Evolutionary conservation across 1,140 invertebrate genomes (phyloP).

Genomic region (Probaryconus sp.): DNA sequence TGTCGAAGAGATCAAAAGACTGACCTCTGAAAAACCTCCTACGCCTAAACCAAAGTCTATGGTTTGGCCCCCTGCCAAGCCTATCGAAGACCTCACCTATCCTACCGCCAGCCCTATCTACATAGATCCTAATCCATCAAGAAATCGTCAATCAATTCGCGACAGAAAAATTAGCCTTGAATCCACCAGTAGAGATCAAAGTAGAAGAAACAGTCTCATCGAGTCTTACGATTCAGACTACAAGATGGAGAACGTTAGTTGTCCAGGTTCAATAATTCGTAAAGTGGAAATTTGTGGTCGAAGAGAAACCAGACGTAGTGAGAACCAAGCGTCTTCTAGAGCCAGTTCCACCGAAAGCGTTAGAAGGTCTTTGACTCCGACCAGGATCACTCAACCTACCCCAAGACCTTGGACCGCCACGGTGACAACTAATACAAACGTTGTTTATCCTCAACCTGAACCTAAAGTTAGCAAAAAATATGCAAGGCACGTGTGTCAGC

Average conservation of each 20-base stretch:
- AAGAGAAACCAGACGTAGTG: constrained; percentile 58
- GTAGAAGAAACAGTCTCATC: constrained; percentile 54
- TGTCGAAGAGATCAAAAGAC: constrained; percentile 47
- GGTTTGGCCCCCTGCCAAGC: constrained; percentile 72
- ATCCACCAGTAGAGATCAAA: constrained; percentile 51
- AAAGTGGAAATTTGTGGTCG: constrained; percentile 66
- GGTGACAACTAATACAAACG: constrained; percentile 64
- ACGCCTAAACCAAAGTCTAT: constrained; percentile 63
- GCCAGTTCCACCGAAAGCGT: constrained; percentile 71
- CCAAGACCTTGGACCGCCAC: constrained; percentile 75
- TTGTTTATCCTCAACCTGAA: constrained; percentile 66
- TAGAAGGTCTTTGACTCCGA: constrained; percentile 73
- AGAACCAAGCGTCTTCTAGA: constrained; percentile 63
- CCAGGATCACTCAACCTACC: constrained; percentile 73
- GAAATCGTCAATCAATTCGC: constrained; percentile 55
- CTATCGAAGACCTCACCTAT: constrained; percentile 74
- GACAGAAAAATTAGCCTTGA: constrained; percentile 69
- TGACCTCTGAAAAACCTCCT: constrained; percentile 46
- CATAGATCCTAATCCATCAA: constrained; percentile 73
- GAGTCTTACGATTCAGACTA: constrained; percentile 48
- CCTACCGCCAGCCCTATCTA: constrained; percentile 76
- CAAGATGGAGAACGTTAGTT: constrained; percentile 71
- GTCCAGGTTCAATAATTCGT: constrained; percentile 69
- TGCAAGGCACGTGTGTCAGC: constrained; percentile 63
- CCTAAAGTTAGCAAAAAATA: constrained; percentile 64